A percentile compares a stretch with the other conserved stretches of the same genome.
phyloP scores from a whole-genome alignment of 2,888 invertebrate species.

The Pollenia amentaria region DNA sequence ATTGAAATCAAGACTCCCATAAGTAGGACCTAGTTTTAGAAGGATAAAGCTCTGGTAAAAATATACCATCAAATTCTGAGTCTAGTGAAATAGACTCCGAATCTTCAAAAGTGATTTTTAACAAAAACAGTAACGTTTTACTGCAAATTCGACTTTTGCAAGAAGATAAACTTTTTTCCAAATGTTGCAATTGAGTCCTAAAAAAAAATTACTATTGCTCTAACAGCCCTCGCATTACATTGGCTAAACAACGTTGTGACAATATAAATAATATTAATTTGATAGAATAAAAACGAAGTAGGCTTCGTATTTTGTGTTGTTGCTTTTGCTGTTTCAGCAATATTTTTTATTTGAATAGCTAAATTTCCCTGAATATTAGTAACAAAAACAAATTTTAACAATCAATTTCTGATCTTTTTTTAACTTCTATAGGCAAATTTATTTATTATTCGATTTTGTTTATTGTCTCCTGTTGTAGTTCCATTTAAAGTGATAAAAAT shows the following conservation, averaged over 20 bases:
- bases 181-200: no score
- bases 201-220: no score
- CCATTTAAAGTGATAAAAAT: constrained; percentile 8
- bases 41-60: no score
- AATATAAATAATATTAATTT: constrained; percentile 54
- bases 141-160: no score
- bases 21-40: no score
- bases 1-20: no score
- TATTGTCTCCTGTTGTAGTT: background rate
- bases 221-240: background rate
- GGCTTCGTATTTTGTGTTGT: background rate
- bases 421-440: background rate
- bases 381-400: constrained; percentile 19
- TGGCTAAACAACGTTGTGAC: background rate
- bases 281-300: constrained; percentile 41
- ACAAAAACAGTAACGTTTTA: no score
- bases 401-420: background rate
- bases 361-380: constrained; percentile 13
- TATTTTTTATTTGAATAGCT: constrained; percentile 11
- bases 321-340: background rate
- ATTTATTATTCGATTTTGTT: constrained; percentile 26
- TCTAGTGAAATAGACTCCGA: no score
- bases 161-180: no score
- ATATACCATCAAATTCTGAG: no score
- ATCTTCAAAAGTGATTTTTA: no score